Conservation (phyloP, 2,113 vertebrate species). For the Scophthalmus maximus region DNA sequence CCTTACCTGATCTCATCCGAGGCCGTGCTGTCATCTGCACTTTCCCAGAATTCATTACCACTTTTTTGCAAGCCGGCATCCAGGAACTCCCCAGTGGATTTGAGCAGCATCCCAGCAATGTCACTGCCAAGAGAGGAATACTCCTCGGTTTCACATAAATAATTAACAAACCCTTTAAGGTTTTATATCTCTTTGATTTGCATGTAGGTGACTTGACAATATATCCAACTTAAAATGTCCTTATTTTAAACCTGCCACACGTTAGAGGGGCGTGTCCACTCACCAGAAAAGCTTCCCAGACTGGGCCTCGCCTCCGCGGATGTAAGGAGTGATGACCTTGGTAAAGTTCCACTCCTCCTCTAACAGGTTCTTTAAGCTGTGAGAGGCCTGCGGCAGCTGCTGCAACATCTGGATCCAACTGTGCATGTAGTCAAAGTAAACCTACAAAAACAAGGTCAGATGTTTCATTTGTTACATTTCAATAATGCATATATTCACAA, state of each 20-base stretch:
- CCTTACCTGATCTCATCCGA: constrained; percentile 95
- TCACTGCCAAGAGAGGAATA: constrained; percentile 82
- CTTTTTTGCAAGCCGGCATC: constrained; percentile 92
- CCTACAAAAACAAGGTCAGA: constrained; percentile 78
- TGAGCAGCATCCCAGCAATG: constrained; percentile 96
- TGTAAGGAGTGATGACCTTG: constrained; percentile 98
- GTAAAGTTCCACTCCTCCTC: constrained; percentile 99
- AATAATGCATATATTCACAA: not conserved
- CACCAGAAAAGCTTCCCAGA: constrained; percentile 98
- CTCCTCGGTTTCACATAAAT: not conserved
- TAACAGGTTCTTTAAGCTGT: constrained; percentile 97
- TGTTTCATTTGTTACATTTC: not conserved
- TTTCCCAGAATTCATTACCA: constrained; percentile 92
- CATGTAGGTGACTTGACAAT: not conserved
- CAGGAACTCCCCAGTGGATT: constrained; percentile 96
- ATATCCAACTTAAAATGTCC: not conserved
- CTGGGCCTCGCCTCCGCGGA: constrained; percentile 97
- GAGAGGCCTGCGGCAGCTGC: constrained; percentile 97
- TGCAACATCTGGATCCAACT: constrained; percentile 99
- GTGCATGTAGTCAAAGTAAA: constrained; percentile 99
- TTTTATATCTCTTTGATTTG: not conserved
- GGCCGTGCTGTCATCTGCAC: constrained; percentile 90
- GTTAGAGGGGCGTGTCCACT: constrained; percentile 17
- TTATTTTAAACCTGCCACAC: not conserved
- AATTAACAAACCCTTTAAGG: not conserved